Evolutionary conservation across 2,797 vertebrate genomes (phyloP).

Genomic region (Thripadectes ignobilis): DNA sequence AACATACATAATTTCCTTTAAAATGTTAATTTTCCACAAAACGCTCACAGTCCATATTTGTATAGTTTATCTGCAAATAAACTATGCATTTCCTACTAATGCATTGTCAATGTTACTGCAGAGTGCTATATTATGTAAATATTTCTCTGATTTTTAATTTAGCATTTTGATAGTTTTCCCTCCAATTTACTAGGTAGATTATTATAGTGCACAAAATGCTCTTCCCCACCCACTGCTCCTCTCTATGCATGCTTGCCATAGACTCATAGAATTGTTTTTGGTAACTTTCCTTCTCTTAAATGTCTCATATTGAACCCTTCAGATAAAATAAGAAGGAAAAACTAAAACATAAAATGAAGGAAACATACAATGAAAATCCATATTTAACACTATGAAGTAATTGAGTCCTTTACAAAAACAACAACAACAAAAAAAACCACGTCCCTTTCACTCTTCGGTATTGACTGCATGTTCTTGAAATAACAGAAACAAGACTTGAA

Average conservation of each 20-base stretch:
- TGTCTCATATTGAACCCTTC: not conserved
- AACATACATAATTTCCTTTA: not conserved
- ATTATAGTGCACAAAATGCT: not conserved
- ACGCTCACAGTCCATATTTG: not conserved
- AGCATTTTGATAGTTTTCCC: not conserved
- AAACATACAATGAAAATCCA: not conserved
- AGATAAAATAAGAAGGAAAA: not conserved
- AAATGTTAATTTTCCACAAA: not conserved
- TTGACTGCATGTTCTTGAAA: not conserved
- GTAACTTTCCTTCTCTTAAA: not conserved
- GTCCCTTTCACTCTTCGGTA: not conserved
- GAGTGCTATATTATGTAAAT: not conserved
- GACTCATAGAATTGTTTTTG: not conserved
- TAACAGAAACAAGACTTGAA: not conserved
- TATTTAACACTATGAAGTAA: not conserved
- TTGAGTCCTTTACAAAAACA: not conserved
- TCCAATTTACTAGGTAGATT: not conserved
- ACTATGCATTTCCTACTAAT: not conserved
- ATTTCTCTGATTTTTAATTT: slow-evolving; percentile 14
- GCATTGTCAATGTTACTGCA: not conserved
- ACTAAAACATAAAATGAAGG: not conserved
- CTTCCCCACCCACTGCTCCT: not conserved
- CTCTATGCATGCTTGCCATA: not conserved
- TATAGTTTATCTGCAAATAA: not conserved
- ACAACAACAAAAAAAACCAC: not conserved